Base-by-base conservation (phyloP, 2,797 vertebrate species). In the Crenuchus spilurus region DNA sequence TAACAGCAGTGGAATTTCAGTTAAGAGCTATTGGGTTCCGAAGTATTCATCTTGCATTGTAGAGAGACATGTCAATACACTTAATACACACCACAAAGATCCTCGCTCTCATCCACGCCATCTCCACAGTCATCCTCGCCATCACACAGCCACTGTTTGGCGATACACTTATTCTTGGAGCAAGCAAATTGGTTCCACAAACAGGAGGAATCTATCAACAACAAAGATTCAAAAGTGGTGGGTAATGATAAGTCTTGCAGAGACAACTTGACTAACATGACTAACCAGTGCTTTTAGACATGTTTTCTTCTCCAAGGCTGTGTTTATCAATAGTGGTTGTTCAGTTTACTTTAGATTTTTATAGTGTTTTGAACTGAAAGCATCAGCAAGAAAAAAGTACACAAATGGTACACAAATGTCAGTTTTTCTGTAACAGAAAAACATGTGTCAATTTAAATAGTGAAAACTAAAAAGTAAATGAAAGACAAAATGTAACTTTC, bases 181-280 rank as follows among this genome's bases (percentile, higher is more conserved):
- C 98, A 99, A 77, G 97, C 95, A 79, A 99, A 99, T 20, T 99
- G 96, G 86, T 96, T 97, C 98, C 98, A 99, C 0, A 97, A 87
- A 81, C 98, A 99, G 28, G 96, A 97, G 0, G 98, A 98, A 75
- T 83, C 81, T 83, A 71, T 80, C 39, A 73, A 55, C 16, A 65
- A 72, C 48, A 77, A 42, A 46, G 63, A 39, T 63, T 68, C 41
- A 69, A 22, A 60, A 70, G 46, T 22, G 39, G 24, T 46, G 68
- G 63, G 63, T 66, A 70, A 78, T 54, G 51, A 37, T n/a, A 44
- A 16, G 62, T 57, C 58, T 48, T 51, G 28, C 31, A 49, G 37
- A 63, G 24, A 39, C 41, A 68, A 58, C 3, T 57, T 8, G 26
- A 51, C 33, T n/a, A n/a, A 58, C 51, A 65, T 0, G 1, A 9